A percentile compares a stretch with the other conserved stretches of the same genome.
Conservation (phyloP, 1,140 invertebrate species). For the Danaus plexippus region DNA sequence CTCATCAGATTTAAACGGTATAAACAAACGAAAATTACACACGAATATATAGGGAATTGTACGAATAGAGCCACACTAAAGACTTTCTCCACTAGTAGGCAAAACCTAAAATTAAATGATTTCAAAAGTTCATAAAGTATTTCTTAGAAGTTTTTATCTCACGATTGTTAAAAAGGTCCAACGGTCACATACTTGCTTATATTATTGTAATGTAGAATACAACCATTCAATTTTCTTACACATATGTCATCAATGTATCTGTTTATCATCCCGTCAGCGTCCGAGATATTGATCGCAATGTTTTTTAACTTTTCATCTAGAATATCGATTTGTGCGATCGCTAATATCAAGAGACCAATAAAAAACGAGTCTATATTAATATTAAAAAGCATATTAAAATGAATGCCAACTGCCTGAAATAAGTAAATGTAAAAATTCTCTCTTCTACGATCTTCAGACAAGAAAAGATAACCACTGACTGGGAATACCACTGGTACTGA, state of each 20-base stretch:
- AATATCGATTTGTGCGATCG: slow-evolving; percentile 47
- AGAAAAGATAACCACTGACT: slow-evolving; percentile 42
- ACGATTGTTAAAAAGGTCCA: neutral
- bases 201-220: slow-evolving; percentile 36
- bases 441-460: slow-evolving; percentile 29
- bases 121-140: neutral
- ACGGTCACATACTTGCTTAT: slow-evolving; percentile 33
- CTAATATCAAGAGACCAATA: slow-evolving; percentile 41
- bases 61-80: slow-evolving; percentile 45
- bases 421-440: slow-evolving; percentile 37
- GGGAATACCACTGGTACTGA: slow-evolving; percentile 29
- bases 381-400: slow-evolving; percentile 39
- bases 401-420: slow-evolving; percentile 46
- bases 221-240: slow-evolving; percentile 31
- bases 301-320: slow-evolving; percentile 35
- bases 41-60: slow-evolving; percentile 44
- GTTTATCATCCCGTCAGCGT: no score
- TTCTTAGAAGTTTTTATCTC: no score
- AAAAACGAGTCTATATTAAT: slow-evolving; percentile 48
- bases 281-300: slow-evolving; percentile 3
- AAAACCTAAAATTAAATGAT: slow-evolving; percentile 38
- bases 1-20: slow-evolving; percentile 55
- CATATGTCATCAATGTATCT: slow-evolving; percentile 10
- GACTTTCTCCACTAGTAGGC: slow-evolving; percentile 36
- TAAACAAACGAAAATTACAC: slow-evolving; percentile 46